Base-by-base conservation (phyloP, 2,797 vertebrate genomes). In the Neoniphon sammara region DNA sequence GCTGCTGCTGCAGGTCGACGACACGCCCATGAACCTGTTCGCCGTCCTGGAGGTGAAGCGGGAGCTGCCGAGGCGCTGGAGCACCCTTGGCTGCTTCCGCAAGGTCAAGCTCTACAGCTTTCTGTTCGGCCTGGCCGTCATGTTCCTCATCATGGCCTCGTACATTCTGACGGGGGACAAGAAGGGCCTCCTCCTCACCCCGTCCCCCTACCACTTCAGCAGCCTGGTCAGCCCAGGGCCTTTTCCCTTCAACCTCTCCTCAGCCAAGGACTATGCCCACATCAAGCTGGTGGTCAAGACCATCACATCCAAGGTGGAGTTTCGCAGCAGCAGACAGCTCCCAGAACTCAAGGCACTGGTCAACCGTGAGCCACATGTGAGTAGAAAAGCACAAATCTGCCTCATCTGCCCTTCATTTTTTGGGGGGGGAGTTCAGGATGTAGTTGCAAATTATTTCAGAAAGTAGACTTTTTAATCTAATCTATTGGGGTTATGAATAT, bases 81-180 rank as follows among this genome's bases (percentile, higher is more conserved):
- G 88, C 70, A 87, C 89, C 4, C 61, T 94, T 7, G 76, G 80
- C 47, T 81, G 92, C 85, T 87, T 96, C 87, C 92, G 91, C 74
- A 96, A 92, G 69, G 92, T 95, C 49, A 96, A 94, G 30, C 69
- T 97, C 75, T 97, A 95, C 85, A 94, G 96, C 83, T 92, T 98
- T 53, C 56, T 96, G 30, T 95, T 96, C 57, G 95, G 94, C 52
- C 54, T 98, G 84, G 83, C 94, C 2, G 93, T 97, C 76, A 95
- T 94, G 90, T 95, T 95, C 73, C 78, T 98, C 83, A 96, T 99
- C 91, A 96, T 93, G 91, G 96, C 96, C 17, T 98, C 96, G 0
- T 98, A 99, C 81, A 87, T 97, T 34, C 92, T 99, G 87, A 95
- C 95, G 11, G 95, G 96, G 67, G 95, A 95, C 87, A 95, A 94